These are phyloP conservation scores for Turritopsis rubra DNA, from an alignment of 30 jellyfish, hydroid and myxozoan species.

Conservation along the genomic window DNA sequence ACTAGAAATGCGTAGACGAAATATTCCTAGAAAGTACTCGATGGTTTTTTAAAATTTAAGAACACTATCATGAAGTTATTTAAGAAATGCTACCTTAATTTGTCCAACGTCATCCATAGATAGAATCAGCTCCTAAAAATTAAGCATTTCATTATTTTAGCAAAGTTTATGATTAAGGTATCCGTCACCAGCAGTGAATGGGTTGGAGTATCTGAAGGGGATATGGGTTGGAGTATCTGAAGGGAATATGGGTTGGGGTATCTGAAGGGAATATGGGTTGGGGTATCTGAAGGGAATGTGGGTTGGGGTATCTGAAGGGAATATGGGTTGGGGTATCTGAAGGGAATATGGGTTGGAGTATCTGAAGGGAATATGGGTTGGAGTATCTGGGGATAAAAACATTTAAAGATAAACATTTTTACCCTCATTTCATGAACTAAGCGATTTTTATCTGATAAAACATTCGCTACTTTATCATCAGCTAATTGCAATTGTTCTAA, in stretches of 20 bases:
- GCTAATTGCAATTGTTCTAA: slow-evolving; percentile 53
- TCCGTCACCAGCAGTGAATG: too few relatives aligned
- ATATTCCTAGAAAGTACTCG: background rate
- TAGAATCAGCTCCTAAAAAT: slow-evolving; percentile 25
- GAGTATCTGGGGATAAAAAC: background rate
- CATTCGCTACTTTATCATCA: slow-evolving; percentile 39
- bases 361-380: too few relatives aligned
- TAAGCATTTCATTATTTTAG: background rate
- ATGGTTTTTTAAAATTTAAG: background rate
- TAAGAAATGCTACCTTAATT: slow-evolving; percentile 18
- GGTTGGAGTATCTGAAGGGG: too few relatives aligned
- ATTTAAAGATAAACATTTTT: background rate
- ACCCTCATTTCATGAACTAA: slow-evolving; percentile 82
- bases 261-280: too few relatives aligned
- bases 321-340: too few relatives aligned
- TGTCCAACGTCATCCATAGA: slow-evolving; percentile 30
- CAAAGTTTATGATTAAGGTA: background rate
- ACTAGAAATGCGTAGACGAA: too few relatives aligned
- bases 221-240: too few relatives aligned
- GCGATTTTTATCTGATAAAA: slow-evolving; percentile 54
- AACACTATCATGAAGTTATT: background rate
- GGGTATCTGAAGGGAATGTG: too few relatives aligned
- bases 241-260: too few relatives aligned
- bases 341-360: too few relatives aligned
- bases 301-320: too few relatives aligned